Evolutionary conservation across 2,797 vertebrate genomes (phyloP).

Genomic region (Chiroxiphia lanceolata): DNA sequence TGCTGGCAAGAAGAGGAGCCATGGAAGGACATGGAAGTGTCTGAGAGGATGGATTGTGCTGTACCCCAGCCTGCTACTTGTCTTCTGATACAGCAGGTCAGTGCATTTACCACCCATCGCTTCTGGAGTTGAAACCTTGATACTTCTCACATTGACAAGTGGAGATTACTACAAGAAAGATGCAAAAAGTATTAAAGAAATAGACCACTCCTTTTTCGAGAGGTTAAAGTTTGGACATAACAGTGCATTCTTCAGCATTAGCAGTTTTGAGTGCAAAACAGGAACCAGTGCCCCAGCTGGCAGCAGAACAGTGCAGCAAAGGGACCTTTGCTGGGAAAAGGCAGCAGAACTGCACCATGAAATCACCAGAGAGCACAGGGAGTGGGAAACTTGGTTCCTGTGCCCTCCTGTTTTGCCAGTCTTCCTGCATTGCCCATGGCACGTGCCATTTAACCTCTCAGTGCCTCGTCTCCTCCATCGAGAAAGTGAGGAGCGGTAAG

Average conservation of each 20-base stretch:
- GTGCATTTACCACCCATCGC: neutral
- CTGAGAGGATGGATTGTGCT: neutral
- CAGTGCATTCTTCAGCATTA: neutral
- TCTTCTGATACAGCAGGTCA: neutral
- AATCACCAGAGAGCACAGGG: neutral
- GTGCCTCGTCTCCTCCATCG: neutral
- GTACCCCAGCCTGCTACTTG: neutral
- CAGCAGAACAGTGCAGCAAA: neutral
- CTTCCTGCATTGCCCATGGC: neutral
- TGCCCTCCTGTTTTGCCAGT: neutral
- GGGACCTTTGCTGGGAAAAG: neutral
- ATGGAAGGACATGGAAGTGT: neutral
- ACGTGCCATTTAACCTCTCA: neutral
- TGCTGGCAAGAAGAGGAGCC: neutral
- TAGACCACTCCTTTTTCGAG: neutral
- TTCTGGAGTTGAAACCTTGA: neutral
- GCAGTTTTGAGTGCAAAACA: neutral
- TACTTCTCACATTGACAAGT: neutral
- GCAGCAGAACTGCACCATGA: neutral
- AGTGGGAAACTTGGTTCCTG: neutral
- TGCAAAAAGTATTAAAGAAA: neutral
- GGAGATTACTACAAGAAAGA: neutral
- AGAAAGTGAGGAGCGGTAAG: neutral
- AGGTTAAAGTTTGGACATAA: neutral
- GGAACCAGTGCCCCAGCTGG: rapidly evolving